phyloP scores from a whole-genome alignment of 1,140 invertebrate genomes.

The Ooceraea biroi region DNA sequence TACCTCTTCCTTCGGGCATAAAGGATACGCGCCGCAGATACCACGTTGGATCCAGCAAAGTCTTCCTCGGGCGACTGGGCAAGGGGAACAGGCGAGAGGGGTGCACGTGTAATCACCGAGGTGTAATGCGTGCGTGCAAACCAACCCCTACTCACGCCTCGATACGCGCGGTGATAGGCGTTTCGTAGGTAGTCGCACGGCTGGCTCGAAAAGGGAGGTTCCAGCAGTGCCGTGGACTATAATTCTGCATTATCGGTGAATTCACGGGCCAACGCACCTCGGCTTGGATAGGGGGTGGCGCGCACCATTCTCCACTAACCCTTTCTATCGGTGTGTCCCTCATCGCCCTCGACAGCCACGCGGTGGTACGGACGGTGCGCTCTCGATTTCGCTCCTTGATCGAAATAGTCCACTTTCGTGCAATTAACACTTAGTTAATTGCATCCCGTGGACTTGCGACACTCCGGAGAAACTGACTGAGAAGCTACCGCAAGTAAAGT shows the following conservation, averaged over 20 bases:
- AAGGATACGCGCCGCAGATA: slow-evolving; percentile 5
- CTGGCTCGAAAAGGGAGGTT: slow-evolving; percentile 62
- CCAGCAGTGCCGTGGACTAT: slow-evolving; percentile 72
- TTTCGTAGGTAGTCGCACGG: slow-evolving; percentile 63
- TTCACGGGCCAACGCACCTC: slow-evolving; percentile 81
- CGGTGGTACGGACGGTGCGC: neutral
- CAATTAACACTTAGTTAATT: slow-evolving; percentile 9
- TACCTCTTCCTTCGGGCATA: neutral
- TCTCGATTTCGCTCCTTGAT: neutral
- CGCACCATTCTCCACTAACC: slow-evolving; percentile 33
- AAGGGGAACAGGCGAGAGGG: too few relatives aligned
- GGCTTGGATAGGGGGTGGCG: slow-evolving; percentile 37
- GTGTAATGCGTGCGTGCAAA: slow-evolving; percentile 61
- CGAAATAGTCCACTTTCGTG: slow-evolving; percentile 4
- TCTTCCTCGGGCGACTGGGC: slow-evolving; percentile 3
- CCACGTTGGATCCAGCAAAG: too few relatives aligned
- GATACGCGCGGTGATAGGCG: slow-evolving; percentile 67
- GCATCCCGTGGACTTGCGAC: neutral
- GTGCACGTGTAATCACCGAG: slow-evolving; percentile 35
- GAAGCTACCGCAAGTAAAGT: neutral
- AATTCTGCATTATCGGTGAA: slow-evolving; percentile 83
- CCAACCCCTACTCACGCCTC: slow-evolving; percentile 56
- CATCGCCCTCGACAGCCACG: slow-evolving; percentile 4
- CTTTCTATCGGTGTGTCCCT: slow-evolving; percentile 10
- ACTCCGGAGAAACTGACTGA: neutral